Evolutionary conservation across 2,113 vertebrate genomes (phyloP).

Genomic region (Sinocyclocheilus rhinocerous): DNA sequence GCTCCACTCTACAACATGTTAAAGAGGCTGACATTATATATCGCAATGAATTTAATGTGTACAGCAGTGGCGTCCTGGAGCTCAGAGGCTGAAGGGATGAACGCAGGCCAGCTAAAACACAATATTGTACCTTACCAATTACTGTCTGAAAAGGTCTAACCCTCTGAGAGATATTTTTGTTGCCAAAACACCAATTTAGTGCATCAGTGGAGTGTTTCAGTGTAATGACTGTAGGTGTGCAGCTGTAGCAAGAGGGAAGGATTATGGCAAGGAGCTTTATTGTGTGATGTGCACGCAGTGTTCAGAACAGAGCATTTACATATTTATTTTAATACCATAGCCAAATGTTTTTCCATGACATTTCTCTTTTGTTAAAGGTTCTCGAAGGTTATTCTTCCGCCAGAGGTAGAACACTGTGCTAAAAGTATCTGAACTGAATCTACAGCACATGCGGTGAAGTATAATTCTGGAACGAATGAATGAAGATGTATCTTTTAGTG

Average conservation of each 20-base stretch:
- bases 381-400: background rate
- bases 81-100: conserved; percentile 28
- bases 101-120: conserved; percentile 50
- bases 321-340: background rate
- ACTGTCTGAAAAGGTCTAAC: conserved; percentile 63
- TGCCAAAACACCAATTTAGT: conserved; percentile 71
- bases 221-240: conserved; percentile 68
- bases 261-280: conserved; percentile 8
- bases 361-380: background rate
- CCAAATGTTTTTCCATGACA: background rate
- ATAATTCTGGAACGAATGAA: background rate
- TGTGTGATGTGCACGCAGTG: background rate
- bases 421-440: background rate
- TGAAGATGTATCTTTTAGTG: background rate
- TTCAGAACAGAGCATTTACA: background rate
- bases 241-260: conserved; percentile 19
- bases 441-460: background rate
- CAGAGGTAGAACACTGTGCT: background rate
- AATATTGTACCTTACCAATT: conserved; percentile 59
- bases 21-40: conserved; percentile 33
- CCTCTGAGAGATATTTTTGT: conserved; percentile 60
- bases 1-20: conserved; percentile 3
- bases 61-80: conserved; percentile 11
- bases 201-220: conserved; percentile 73
- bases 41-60: conserved; percentile 28